These are phyloP conservation scores for Amaurobius ferox DNA, from an alignment of 2,888 invertebrate genomes.

Conservation along the genomic window DNA sequence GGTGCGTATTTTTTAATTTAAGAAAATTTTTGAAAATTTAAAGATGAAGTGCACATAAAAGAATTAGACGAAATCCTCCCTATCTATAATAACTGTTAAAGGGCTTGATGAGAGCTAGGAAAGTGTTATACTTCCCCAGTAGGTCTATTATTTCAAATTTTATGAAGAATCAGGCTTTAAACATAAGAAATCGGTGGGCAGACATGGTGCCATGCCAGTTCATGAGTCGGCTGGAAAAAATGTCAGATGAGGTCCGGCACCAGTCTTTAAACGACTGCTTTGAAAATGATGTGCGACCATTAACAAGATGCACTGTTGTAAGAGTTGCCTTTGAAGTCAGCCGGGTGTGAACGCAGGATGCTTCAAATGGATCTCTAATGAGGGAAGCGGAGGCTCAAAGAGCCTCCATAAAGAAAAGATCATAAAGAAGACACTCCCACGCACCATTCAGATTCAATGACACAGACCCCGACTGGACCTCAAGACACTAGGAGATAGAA, in stretches of 20 bases:
- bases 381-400: conserved; percentile 32
- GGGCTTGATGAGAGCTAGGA: too few species aligned
- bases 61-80: too few species aligned
- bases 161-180: too few species aligned
- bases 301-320: conserved; percentile 38
- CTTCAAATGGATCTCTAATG: conserved; percentile 56
- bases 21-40: too few species aligned
- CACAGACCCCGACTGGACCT: too few species aligned
- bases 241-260: conserved; percentile 10
- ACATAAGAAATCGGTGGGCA: too few species aligned
- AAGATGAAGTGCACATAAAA: too few species aligned
- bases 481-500: too few species aligned
- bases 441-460: background rate
- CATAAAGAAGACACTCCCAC: background rate
- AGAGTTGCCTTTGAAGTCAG: conserved; percentile 52
- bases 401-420: conserved; percentile 8
- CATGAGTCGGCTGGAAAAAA: background rate
- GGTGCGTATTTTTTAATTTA: too few species aligned
- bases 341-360: conserved; percentile 61
- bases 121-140: too few species aligned
- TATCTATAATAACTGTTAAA: too few species aligned
- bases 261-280: conserved; percentile 20
- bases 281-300: conserved; percentile 42
- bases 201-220: background rate
- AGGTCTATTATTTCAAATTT: too few species aligned